These are phyloP conservation scores for Drosophila paucipuncta DNA, from an alignment of 2,888 invertebrate genomes.

Conservation along the genomic window DNA sequence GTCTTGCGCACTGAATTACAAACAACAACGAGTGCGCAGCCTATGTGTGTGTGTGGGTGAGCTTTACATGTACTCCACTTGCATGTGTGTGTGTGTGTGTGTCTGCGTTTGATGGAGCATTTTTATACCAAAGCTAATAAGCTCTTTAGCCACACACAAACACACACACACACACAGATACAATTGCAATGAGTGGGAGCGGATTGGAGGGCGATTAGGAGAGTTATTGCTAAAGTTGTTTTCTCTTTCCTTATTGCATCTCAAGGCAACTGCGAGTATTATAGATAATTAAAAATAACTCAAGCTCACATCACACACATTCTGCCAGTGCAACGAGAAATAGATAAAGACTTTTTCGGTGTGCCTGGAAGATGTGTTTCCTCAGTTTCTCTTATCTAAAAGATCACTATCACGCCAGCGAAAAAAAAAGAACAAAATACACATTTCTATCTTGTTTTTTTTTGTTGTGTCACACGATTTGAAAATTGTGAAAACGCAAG, in stretches of 20 bases:
- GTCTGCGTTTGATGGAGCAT: slow-evolving; percentile 32
- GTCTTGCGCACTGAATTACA: slow-evolving; percentile 60
- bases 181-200: not conserved
- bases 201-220: not conserved
- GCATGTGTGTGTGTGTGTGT: slow-evolving; percentile 6
- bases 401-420: slow-evolving; percentile 13
- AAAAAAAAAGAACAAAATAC: not conserved
- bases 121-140: slow-evolving; percentile 64
- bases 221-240: slow-evolving; percentile 12
- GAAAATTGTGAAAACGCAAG: not conserved
- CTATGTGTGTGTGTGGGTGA: slow-evolving; percentile 9
- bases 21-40: slow-evolving; percentile 50
- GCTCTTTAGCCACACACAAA: slow-evolving; percentile 27
- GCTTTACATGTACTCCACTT: slow-evolving; percentile 12
- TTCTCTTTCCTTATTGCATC: slow-evolving; percentile 37
- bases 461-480: not conserved
- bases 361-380: not conserved
- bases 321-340: not conserved
- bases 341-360: not conserved
- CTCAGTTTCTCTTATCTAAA: slow-evolving; percentile 3
- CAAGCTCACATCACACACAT: slow-evolving; percentile 1
- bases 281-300: slow-evolving; percentile 21
- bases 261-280: slow-evolving; percentile 29
- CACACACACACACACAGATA: slow-evolving; percentile 20
- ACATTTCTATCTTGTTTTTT: not conserved